Evolutionary conservation across 2,113 vertebrate genomes (phyloP), one percentile per base, ranked within the genome.

Genomic region (Falcunculus frontatus): DNA sequence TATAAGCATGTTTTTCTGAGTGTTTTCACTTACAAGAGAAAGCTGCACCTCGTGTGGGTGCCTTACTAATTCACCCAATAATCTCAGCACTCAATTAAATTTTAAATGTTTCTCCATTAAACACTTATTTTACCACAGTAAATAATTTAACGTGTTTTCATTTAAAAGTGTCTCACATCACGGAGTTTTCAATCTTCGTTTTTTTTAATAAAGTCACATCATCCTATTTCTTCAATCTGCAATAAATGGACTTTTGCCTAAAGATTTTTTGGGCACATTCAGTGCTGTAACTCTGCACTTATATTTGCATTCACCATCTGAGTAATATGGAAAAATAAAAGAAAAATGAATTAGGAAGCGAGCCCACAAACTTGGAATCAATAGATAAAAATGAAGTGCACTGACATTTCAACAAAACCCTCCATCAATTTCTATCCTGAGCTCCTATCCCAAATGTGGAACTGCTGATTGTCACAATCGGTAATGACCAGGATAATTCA

Each of bases 71-170:
- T 92, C 91, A 94, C 18, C 77, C 13, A 6, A 87, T 91, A 91
- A 96, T 84, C 93, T 93, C 81, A 91, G 89, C 89, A 95, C 44
- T 91, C 96, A 96, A 94, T 94, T 95, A 93, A 87, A 90, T 85
- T 93, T 93, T 91, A 96, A 95, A 89, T 68, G 46, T 32, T 87
- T 87, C 90, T 73, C 89, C 89, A 94, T 95, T 94, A 95, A 96
- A 89, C 80, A 85, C 87, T 92, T 95, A 73, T 91, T 96, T 95
- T 85, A 87, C 59, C 74, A 26, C n/a, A 72, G 84, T 94, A 95
- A 96, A 97, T 96, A 96, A 96, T 96, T 96, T 56, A 93, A 89
- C 0, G 1, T 30, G 37, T 79, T 94, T 91, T 88, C 83, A 89
- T 95, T 93, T 86, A 44, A 19, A 87, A 79, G 35, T 94, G 95